phyloP scores from a whole-genome alignment of 2,797 vertebrate genomes.

The Falco cherrug region DNA sequence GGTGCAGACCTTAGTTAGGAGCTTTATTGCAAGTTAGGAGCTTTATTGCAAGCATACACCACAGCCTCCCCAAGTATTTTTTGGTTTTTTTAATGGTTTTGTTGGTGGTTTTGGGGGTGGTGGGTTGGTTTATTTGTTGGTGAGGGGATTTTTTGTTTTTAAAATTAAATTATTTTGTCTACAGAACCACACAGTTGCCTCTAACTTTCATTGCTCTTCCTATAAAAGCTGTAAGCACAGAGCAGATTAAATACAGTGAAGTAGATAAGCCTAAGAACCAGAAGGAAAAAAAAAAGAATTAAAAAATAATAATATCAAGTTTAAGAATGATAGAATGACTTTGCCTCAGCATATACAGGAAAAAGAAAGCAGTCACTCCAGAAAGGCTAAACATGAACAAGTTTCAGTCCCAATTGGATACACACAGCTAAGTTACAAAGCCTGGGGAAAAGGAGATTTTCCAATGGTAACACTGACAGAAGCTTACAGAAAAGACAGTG shows the following conservation, averaged over 20 bases:
- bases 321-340: not conserved
- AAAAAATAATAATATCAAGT: no score
- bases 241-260: not conserved
- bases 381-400: not conserved
- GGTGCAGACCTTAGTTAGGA: not conserved
- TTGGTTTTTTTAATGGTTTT: no score
- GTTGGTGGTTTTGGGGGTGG: not conserved
- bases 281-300: not conserved
- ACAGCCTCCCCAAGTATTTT: no score
- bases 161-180: not conserved
- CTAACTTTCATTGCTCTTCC: not conserved
- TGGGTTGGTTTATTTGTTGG: no score
- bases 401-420: not conserved
- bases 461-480: not conserved
- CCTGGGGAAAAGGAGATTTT: not conserved
- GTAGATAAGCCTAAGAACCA: not conserved
- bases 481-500: not conserved
- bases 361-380: not conserved
- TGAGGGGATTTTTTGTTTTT: not conserved
- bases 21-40: not conserved
- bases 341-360: not conserved
- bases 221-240: not conserved
- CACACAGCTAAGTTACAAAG: not conserved
- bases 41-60: not conserved
- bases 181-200: not conserved